phyloP scores from a whole-genome alignment of 2,888 invertebrate species.

The Nomada hirtipes region DNA sequence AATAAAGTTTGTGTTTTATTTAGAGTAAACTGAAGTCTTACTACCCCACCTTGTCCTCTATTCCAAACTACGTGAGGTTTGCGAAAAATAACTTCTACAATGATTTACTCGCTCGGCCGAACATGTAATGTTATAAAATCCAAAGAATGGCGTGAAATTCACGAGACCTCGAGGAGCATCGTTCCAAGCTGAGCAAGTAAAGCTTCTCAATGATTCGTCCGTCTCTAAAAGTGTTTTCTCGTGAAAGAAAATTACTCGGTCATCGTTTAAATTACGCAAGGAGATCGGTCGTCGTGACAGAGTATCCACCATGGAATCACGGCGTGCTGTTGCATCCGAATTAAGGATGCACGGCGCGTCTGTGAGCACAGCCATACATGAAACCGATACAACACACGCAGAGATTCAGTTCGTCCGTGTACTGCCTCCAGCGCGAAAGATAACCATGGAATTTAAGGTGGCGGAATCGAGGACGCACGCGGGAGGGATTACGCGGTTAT shows the following conservation, averaged over 20 bases:
- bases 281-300: conserved; percentile 18
- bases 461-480: conserved; percentile 51
- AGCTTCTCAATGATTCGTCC: background rate
- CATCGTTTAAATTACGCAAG: conserved; percentile 17
- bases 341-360: conserved; percentile 42
- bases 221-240: background rate
- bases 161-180: background rate
- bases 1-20: no score
- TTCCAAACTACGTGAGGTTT: no score
- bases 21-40: no score
- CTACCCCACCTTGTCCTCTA: no score
- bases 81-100: no score
- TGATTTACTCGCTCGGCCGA: no score
- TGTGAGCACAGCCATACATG: background rate
- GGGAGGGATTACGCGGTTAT: conserved; percentile 44
- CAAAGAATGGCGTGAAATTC: background rate
- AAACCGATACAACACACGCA: no score
- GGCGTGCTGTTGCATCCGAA: conserved; percentile 25
- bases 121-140: no score
- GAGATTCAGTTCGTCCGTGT: background rate
- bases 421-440: conserved; percentile 28
- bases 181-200: no score
- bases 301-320: conserved; percentile 5
- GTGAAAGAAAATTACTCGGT: background rate
- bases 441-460: conserved; percentile 62